Evolutionary conservation across 2,888 invertebrate species (phyloP).

Genomic region (Psylliodes chrysocephalus): DNA sequence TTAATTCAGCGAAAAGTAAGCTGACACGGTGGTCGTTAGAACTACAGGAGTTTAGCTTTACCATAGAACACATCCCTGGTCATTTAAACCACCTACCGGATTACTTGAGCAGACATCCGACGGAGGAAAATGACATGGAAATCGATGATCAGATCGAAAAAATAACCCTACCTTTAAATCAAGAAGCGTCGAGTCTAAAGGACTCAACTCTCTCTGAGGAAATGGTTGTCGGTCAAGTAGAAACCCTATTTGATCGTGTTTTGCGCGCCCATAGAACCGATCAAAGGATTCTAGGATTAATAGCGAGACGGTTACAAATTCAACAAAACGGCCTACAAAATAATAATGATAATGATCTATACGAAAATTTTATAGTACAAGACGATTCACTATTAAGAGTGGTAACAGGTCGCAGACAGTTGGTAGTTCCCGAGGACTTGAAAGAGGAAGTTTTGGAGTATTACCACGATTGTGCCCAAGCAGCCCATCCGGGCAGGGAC

Average conservation of each 20-base stretch:
- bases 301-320: too few relatives aligned
- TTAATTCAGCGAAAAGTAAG: slow-evolving; percentile 32
- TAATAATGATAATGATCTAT: too few relatives aligned
- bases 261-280: too few relatives aligned
- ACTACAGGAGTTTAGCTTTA: slow-evolving; percentile 38
- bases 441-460: neutral
- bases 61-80: slow-evolving; percentile 46
- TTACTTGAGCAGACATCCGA: slow-evolving; percentile 33
- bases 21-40: slow-evolving; percentile 35
- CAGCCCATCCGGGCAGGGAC: slow-evolving; percentile 44
- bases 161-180: too few relatives aligned
- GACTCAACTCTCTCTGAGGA: too few relatives aligned
- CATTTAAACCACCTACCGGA: slow-evolving; percentile 42
- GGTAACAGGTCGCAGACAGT: neutral
- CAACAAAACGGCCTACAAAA: too few relatives aligned
- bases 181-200: too few relatives aligned
- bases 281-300: too few relatives aligned
- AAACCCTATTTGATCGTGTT: too few relatives aligned
- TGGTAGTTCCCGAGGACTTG: neutral
- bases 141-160: neutral
- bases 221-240: too few relatives aligned
- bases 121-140: neutral
- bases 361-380: too few relatives aligned
- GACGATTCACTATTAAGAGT: too few relatives aligned
- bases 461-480: slow-evolving; percentile 25